A percentile compares a stretch with the other conserved stretches of the same genome.
Evolutionary conservation across 2,797 vertebrate species (phyloP).

Genomic region (Danionella dracula): DNA sequence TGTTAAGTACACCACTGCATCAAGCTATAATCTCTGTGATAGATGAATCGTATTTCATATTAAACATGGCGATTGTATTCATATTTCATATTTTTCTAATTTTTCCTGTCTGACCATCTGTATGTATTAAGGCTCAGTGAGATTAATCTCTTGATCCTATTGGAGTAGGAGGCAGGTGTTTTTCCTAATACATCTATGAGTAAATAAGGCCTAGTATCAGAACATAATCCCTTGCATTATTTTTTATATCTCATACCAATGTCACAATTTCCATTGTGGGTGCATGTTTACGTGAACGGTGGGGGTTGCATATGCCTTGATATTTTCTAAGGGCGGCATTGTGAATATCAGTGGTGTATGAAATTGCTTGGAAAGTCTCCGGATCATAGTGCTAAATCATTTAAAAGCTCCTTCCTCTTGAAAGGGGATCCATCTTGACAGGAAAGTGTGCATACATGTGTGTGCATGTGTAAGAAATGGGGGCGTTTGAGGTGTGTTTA

Average conservation of each 20-base stretch:
- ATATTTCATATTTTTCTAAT: conserved; percentile 90
- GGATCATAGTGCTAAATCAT: conserved; percentile 68
- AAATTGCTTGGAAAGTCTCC: conserved; percentile 72
- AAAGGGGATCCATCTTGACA: conserved; percentile 47
- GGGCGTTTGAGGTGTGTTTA: conserved; percentile 22
- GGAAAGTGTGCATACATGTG: conserved; percentile 20
- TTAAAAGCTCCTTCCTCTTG: conserved; percentile 69
- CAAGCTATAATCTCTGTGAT: conserved; percentile 78
- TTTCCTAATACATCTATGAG: conserved; percentile 66
- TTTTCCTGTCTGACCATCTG: conserved; percentile 91
- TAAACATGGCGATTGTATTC: conserved; percentile 84
- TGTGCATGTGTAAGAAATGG: conserved; percentile 12
- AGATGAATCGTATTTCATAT: conserved; percentile 84
- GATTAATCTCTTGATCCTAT: conserved; percentile 88
- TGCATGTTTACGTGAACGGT: conserved; percentile 44
- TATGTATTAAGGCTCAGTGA: conserved; percentile 82
- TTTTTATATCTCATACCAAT: conserved; percentile 67
- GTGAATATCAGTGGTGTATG: conserved; percentile 69
- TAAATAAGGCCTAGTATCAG: conserved; percentile 79
- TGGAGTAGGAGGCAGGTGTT: conserved; percentile 81
- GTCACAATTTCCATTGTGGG: conserved; percentile 47
- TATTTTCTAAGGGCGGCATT: conserved; percentile 57
- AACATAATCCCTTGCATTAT: conserved; percentile 77
- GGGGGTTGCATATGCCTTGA: conserved; percentile 49
- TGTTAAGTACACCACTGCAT: conserved; percentile 80